These are phyloP conservation scores for Andrena haemorrhoa DNA, from an alignment of 2,888 invertebrate genomes.

Conservation along the genomic window DNA sequence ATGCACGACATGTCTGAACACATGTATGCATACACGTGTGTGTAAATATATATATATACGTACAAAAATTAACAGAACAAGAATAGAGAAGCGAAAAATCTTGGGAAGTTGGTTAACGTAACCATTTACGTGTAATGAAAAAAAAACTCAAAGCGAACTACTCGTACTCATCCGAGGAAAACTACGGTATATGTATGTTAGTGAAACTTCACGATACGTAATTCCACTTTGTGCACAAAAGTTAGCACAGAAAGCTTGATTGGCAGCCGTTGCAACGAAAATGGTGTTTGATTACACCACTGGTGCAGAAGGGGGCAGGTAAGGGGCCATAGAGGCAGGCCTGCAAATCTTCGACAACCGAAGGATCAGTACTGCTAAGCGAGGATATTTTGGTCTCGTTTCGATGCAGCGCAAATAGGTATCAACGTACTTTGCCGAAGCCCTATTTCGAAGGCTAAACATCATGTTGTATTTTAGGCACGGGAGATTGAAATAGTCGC, in stretches of 20 bases:
- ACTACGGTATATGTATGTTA: conserved; percentile 66
- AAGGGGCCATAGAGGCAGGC: conserved; percentile 26
- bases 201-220: conserved; percentile 73
- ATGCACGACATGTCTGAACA: not conserved
- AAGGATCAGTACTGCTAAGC: conserved; percentile 41
- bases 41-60: not conserved
- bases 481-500: conserved; percentile 1
- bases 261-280: conserved; percentile 74
- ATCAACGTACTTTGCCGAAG: conserved; percentile 12
- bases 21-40: conserved; percentile 22
- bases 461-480: conserved; percentile 6
- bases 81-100: conserved; percentile 37
- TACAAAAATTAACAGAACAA: conserved; percentile 16
- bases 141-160: conserved; percentile 70
- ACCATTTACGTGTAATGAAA: conserved; percentile 62
- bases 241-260: conserved; percentile 75
- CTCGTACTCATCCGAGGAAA: conserved; percentile 60
- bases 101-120: conserved; percentile 55
- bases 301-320: conserved; percentile 41
- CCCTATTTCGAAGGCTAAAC: conserved; percentile 15
- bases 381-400: conserved; percentile 22
- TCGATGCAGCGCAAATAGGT: conserved; percentile 34
- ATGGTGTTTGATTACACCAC: conserved; percentile 70
- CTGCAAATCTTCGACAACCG: conserved; percentile 53
- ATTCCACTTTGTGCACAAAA: conserved; percentile 75